A percentile compares a stretch with the other conserved stretches of the same genome.
Conservation (phyloP, 2,113 vertebrate species). For the Myiopsitta monachus region DNA sequence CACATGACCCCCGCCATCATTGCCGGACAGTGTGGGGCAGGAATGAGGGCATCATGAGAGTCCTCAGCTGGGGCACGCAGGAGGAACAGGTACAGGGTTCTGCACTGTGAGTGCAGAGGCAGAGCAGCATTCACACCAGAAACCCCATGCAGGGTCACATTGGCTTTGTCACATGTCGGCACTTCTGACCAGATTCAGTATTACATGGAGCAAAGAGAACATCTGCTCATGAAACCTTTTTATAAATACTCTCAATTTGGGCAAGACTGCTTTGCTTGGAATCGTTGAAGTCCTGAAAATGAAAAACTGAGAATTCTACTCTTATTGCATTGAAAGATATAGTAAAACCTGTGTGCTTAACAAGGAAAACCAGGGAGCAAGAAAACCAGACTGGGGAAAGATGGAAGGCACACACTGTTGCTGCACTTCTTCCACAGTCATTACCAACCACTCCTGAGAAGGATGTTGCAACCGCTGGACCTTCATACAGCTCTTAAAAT, state of each 20-base stretch:
- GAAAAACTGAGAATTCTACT: neutral
- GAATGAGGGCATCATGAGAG: rapidly evolving
- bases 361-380: rapidly evolving
- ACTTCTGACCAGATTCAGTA: too few relatives aligned
- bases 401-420: rapidly evolving
- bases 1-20: rapidly evolving
- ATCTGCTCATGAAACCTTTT: neutral
- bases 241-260: neutral
- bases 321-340: too few relatives aligned
- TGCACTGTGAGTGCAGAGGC: rapidly evolving
- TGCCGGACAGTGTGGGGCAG: neutral
- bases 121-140: neutral
- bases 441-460: neutral
- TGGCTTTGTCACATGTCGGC: rapidly evolving
- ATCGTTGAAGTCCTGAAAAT: neutral
- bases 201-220: neutral
- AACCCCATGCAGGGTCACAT: neutral
- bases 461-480: rapidly evolving
- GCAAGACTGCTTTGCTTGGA: neutral
- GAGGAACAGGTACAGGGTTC: neutral
- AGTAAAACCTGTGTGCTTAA: neutral
- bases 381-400: neutral
- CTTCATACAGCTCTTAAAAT: too few relatives aligned
- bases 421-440: neutral
- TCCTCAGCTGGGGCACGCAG: rapidly evolving